These are phyloP conservation scores for Philaethria dido DNA, from an alignment of 2,888 invertebrate genomes.

Conservation along the genomic window DNA sequence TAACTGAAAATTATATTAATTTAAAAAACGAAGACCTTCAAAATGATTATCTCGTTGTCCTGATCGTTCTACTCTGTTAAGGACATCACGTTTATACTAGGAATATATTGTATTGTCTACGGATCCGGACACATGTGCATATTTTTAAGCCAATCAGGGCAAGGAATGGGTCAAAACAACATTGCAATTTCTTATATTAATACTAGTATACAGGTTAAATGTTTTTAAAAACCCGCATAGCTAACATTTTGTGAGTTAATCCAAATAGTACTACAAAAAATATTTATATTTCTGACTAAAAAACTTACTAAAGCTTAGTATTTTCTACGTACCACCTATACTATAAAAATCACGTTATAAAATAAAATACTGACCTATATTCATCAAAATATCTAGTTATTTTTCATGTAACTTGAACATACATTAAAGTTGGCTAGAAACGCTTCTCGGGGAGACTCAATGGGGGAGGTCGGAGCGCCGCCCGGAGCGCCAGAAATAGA, in stretches of 20 bases:
- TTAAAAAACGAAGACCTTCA: too few species aligned
- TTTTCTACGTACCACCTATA: background rate
- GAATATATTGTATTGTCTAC: background rate
- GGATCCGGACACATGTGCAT: background rate
- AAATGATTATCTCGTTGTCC: too few species aligned
- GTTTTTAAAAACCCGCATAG: background rate
- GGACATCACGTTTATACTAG: too few species aligned
- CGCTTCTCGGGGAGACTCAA: conserved; percentile 13
- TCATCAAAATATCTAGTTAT: conserved; percentile 1
- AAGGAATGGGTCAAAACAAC: background rate
- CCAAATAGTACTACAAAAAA: background rate
- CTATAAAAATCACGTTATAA: background rate
- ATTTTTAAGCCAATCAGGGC: background rate
- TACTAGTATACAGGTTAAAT: background rate
- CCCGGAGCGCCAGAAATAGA: conserved; percentile 25
- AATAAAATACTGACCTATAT: conserved; percentile 11
- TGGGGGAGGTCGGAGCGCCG: conserved; percentile 14
- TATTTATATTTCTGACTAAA: background rate
- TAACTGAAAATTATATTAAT: too few species aligned
- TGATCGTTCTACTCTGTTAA: too few species aligned
- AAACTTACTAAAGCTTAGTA: background rate
- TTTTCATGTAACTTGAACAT: conserved; percentile 1
- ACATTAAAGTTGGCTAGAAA: conserved; percentile 13
- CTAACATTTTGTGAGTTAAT: background rate
- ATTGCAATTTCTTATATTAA: background rate